Percentiles rank a stretch among this genome's conserved stretches.
Conservation (phyloP, 2,888 invertebrate species). For the Drosophila leonis region DNA sequence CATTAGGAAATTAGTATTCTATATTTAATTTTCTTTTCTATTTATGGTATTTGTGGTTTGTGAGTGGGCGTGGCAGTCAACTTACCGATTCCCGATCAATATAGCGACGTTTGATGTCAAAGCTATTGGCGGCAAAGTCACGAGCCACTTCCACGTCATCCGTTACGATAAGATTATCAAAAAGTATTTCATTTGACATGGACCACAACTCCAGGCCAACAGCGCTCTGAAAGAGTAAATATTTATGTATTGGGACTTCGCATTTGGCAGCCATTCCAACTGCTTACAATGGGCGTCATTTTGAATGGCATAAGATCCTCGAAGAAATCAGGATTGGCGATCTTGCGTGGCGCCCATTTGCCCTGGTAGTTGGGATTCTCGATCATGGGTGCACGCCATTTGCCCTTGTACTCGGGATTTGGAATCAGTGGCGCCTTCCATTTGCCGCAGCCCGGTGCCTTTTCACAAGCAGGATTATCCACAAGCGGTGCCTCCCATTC, state of each 20-base stretch:
- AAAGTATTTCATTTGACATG: slow-evolving; percentile 96
- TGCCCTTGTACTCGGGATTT: slow-evolving; percentile 97
- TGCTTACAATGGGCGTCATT: slow-evolving; percentile 95
- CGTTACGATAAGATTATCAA: slow-evolving; percentile 97
- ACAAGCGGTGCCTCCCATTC: slow-evolving; percentile 98
- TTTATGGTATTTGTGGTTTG: not conserved
- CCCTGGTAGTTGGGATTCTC: slow-evolving; percentile 98
- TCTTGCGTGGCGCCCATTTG: slow-evolving; percentile 95
- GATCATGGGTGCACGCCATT: slow-evolving; percentile 95
- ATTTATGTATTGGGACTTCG: not conserved
- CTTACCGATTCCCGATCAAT: slow-evolving; percentile 93
- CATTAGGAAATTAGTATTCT: slow-evolving; percentile 26
- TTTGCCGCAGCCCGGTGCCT: slow-evolving; percentile 94
- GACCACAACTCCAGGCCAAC: slow-evolving; percentile 99
- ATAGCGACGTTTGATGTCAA: slow-evolving; percentile 92
- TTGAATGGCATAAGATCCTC: slow-evolving; percentile 95
- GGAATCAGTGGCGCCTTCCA: slow-evolving; percentile 94
- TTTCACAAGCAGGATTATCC: slow-evolving; percentile 93
- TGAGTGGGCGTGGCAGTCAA: slow-evolving; percentile 63
- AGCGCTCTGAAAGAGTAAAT: slow-evolving; percentile 89
- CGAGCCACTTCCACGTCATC: slow-evolving; percentile 92
- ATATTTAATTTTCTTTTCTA: not conserved
- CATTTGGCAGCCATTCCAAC: not conserved
- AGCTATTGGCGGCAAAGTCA: slow-evolving; percentile 93
- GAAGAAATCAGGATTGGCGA: slow-evolving; percentile 97